A percentile compares a stretch with the other conserved stretches of the same genome.
These are phyloP conservation scores for Campylomormyrus numenius DNA, from an alignment of 2,113 vertebrate genomes.

Conservation along the genomic window DNA sequence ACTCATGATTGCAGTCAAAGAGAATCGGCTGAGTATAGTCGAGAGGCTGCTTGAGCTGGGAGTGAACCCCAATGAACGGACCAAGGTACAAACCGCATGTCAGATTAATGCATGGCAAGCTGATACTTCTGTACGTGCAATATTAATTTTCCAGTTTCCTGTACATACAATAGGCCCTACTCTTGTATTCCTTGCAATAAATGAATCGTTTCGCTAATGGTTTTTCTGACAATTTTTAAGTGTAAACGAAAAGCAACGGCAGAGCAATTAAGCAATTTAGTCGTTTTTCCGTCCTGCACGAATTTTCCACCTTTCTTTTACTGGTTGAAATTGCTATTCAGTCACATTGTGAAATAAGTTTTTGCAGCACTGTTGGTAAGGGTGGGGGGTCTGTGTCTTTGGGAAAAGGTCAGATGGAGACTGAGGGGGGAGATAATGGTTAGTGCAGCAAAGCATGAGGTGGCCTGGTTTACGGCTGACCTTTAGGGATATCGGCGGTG, in stretches of 20 bases:
- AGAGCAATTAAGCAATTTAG: background rate
- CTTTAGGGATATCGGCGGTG: conserved; percentile 1
- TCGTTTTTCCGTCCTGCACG: background rate
- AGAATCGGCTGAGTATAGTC: conserved; percentile 42
- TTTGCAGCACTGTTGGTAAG: background rate
- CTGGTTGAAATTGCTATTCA: background rate
- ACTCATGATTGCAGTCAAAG: conserved; percentile 47
- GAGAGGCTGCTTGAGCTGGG: conserved; percentile 49
- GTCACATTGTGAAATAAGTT: background rate
- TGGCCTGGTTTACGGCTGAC: conserved; percentile 5
- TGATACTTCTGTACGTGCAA: background rate
- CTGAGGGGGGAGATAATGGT: background rate
- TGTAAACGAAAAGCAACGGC: background rate
- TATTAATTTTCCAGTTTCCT: background rate
- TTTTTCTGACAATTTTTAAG: background rate
- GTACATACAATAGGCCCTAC: background rate
- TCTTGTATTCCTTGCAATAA: background rate
- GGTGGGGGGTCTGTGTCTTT: background rate
- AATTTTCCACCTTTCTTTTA: background rate
- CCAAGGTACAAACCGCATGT: conserved; percentile 32
- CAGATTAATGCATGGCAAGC: background rate
- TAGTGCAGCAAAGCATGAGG: background rate
- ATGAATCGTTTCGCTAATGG: background rate
- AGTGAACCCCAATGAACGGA: conserved; percentile 39
- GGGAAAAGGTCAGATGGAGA: conserved; percentile 18